These are phyloP conservation scores for Parauchenoglanis punctatus DNA, from an alignment of 2,797 vertebrate genomes.

Conservation along the genomic window DNA sequence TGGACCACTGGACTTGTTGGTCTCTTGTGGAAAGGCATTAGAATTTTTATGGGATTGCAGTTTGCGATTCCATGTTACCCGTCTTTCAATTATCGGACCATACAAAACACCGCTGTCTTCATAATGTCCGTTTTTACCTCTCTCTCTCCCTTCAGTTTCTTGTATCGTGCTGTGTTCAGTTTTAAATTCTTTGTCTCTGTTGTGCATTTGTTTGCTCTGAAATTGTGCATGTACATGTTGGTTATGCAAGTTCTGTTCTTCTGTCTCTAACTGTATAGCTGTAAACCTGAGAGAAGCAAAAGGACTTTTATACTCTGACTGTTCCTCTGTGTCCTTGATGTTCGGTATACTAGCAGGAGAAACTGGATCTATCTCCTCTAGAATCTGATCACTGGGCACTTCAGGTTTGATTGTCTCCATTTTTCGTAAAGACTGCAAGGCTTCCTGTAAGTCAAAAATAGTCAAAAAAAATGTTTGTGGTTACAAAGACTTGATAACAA, in stretches of 20 bases:
- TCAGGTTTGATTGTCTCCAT: constrained; percentile 59
- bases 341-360: constrained; percentile 28
- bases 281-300: constrained; percentile 32
- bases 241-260: background rate
- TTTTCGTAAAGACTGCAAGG: constrained; percentile 64
- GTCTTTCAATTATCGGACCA: constrained; percentile 44
- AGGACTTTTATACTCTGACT: constrained; percentile 22
- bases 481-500: background rate
- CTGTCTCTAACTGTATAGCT: constrained; percentile 44
- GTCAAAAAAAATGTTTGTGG: background rate
- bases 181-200: constrained; percentile 39
- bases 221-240: constrained; percentile 7
- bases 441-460: constrained; percentile 62
- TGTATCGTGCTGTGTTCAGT: constrained; percentile 34
- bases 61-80: constrained; percentile 52
- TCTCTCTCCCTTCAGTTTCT: constrained; percentile 55
- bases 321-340: constrained; percentile 41
- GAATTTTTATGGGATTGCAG: constrained; percentile 31
- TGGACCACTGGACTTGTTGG: constrained; percentile 42
- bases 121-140: constrained; percentile 21
- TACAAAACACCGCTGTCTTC: constrained; percentile 41
- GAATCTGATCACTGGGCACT: constrained; percentile 52
- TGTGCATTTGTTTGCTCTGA: background rate
- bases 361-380: constrained; percentile 46
- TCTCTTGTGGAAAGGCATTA: constrained; percentile 19